A percentile compares a stretch with the other conserved stretches of the same genome.
Conservation (phyloP, 1,140 invertebrate genomes). For the Caenorhabditis elegans region DNA sequence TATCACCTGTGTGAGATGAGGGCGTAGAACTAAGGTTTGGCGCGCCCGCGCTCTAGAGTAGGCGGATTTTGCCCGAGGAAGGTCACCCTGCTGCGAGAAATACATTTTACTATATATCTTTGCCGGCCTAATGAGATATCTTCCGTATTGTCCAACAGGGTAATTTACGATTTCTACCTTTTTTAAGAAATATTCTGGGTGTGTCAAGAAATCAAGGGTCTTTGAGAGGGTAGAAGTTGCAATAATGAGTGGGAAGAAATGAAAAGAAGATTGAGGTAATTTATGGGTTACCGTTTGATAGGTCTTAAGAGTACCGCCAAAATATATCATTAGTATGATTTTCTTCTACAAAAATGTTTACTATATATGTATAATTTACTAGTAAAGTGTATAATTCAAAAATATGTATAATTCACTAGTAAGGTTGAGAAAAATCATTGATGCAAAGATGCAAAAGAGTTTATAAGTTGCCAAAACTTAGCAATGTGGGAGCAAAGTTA, state of each 20-base stretch:
- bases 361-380: too few species aligned
- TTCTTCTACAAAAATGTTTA: too few species aligned
- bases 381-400: too few species aligned
- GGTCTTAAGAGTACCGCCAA: too few species aligned
- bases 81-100: not conserved
- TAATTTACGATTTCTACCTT: not conserved
- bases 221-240: not conserved
- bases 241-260: not conserved
- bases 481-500: too few species aligned
- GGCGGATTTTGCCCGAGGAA: constrained; percentile 20
- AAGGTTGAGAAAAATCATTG: too few species aligned
- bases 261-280: not conserved
- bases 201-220: not conserved
- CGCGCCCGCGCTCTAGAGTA: constrained; percentile 7
- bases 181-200: not conserved
- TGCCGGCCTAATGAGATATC: not conserved
- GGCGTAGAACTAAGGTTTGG: not conserved
- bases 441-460: too few species aligned
- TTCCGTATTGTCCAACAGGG: constrained; percentile 12
- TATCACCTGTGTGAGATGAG: not conserved
- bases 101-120: constrained; percentile 16
- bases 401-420: too few species aligned
- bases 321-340: too few species aligned
- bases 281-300: too few species aligned
- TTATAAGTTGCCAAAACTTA: too few species aligned